These are phyloP conservation scores for Forbesichthys papilliferus DNA, from an alignment of 2,113 vertebrate species.

Conservation along the genomic window DNA sequence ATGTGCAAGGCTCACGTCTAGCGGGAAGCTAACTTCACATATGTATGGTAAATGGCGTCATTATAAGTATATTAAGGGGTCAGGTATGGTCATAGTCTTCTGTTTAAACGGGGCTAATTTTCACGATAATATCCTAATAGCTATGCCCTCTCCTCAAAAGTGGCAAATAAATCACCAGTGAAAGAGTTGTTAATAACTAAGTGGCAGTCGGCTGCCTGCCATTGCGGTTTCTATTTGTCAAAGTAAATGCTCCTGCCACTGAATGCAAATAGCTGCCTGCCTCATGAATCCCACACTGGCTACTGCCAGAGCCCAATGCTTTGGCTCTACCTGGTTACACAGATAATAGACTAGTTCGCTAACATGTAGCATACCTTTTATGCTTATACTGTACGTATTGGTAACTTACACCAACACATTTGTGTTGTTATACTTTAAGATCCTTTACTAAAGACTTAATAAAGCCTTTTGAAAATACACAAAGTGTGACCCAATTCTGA, in stretches of 20 bases:
- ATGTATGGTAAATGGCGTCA: conserved; percentile 94
- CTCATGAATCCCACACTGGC: conserved; percentile 45
- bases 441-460: too few relatives aligned
- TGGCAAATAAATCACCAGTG: conserved; percentile 94
- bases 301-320: conserved; percentile 30
- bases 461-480: neutral
- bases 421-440: too few relatives aligned
- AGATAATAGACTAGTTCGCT: conserved; percentile 5
- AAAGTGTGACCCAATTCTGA: too few relatives aligned
- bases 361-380: neutral
- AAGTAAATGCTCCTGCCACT: conserved; percentile 89
- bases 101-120: conserved; percentile 98
- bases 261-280: conserved; percentile 81
- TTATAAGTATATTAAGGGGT: conserved; percentile 99
- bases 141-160: conserved; percentile 89
- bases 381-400: neutral
- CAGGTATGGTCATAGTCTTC: conserved; percentile 88
- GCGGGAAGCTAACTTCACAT: conserved; percentile 81
- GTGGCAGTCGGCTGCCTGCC: conserved; percentile 91
- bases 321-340: conserved; percentile 55
- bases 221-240: conserved; percentile 95
- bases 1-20: conserved; percentile 51
- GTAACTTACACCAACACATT: too few relatives aligned
- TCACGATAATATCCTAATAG: conserved; percentile 91
- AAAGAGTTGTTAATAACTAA: conserved; percentile 99